Conservation (phyloP, 2,113 vertebrate species). For the Anguilla japonica region DNA sequence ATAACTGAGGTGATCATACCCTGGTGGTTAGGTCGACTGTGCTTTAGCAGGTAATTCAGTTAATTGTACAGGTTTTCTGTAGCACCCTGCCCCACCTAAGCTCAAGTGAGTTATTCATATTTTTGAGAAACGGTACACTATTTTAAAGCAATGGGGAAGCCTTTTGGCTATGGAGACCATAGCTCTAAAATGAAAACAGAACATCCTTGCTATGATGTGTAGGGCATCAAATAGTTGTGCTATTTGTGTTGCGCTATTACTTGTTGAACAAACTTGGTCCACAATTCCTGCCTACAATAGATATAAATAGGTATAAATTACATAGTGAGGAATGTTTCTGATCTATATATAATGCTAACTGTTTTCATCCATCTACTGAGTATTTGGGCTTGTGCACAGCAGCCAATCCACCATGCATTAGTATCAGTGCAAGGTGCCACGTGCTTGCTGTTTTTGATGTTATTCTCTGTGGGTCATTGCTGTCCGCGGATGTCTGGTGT, state of each 20-base stretch:
- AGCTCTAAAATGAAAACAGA: background rate
- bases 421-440: too few relatives aligned
- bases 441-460: too few relatives aligned
- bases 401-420: too few relatives aligned
- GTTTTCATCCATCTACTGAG: too few relatives aligned
- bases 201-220: background rate
- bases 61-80: background rate
- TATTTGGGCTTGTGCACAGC: too few relatives aligned
- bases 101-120: background rate
- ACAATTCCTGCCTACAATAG: background rate
- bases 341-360: background rate
- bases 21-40: background rate
- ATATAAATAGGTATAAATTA: background rate
- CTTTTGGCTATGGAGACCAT: background rate
- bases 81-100: background rate
- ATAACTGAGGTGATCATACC: background rate
- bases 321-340: background rate
- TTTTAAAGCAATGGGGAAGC: constrained; percentile 8
- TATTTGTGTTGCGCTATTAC: background rate
- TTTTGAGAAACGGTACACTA: background rate
- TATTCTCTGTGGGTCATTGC: too few relatives aligned
- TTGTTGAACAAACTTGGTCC: constrained; percentile 2
- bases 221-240: background rate
- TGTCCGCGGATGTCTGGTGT: too few relatives aligned
- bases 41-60: background rate